Evolutionary conservation across 2,113 vertebrate species (phyloP), one percentile per base, ranked within the genome.

Genomic region (Entelurus aequoreus): DNA sequence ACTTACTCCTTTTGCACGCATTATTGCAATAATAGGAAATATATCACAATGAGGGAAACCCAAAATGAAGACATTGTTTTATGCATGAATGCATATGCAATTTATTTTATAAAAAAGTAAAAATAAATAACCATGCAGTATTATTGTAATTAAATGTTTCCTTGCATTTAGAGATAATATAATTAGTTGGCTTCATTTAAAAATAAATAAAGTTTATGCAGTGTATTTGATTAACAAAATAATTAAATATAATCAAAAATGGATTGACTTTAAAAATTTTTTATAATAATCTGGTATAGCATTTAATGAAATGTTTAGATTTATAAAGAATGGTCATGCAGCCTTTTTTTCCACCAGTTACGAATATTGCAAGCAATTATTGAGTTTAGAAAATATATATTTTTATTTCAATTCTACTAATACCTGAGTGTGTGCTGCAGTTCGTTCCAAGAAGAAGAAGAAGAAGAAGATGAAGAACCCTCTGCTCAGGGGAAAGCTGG

Each of bases 1-100:
- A 73, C 72, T 65, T 74, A 72, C 75, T 15, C 60, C 65, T 87
- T 84, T 63, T 74, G 21, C 78, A 77, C 77, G 77, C 79, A 63
- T 66, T 74, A 6, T 36, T 15, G 6, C 35, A 14, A 36, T 28
- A 2, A 19, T 6, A 50, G 14, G 16, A 8, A 15, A 42, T 42
- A 42, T 42, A 9, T 42, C 10, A 42, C 8, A 19, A 50, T 50
- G n/a, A 50, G 16, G 15, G n/a, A n/a, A 50, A 9, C 8, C 7
- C 28, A 28, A 42, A 42, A 42, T 42, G 7, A 42, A 28, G 28
- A 28, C 28, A 28, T 28, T 28, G 28, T 2, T 42, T 42, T 42
- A 7, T 9, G 8, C 38, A 42, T 9, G 8, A 9, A 9, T 42
- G 40, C 7, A 42, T 42, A 2, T 8, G 38, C 38, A 40, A 40